phyloP scores from a whole-genome alignment of 2,888 invertebrate species.

The Ennomos erosarius region DNA sequence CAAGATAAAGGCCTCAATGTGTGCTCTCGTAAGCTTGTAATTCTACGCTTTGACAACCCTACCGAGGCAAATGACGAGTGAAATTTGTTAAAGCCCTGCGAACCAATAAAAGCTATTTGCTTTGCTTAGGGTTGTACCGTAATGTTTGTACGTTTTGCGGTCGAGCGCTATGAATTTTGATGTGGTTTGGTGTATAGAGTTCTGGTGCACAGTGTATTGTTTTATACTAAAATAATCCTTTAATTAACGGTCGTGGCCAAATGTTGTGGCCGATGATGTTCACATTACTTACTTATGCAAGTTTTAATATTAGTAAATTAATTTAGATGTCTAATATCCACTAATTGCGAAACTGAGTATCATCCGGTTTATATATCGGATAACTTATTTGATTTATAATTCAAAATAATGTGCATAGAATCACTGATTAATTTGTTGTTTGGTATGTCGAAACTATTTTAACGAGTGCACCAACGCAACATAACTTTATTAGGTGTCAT shows the following conservation, averaged over 20 bases:
- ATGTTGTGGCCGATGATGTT: constrained; percentile 7
- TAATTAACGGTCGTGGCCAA: not conserved
- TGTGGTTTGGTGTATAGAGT: constrained; percentile 10
- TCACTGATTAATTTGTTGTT: no score
- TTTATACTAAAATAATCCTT: constrained; percentile 1
- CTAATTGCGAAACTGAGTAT: constrained; percentile 8
- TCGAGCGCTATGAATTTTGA: constrained; percentile 1
- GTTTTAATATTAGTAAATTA: constrained; percentile 12
- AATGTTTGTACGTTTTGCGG: constrained; percentile 18
- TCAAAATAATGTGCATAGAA: not conserved
- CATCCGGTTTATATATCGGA: constrained; percentile 7
- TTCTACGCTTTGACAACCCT: constrained; percentile 64
- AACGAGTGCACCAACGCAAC: no score
- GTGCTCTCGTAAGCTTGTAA: constrained; percentile 56
- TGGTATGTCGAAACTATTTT: no score
- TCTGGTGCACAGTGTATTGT: not conserved
- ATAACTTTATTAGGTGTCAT: no score
- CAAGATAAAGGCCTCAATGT: constrained; percentile 71
- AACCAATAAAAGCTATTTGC: constrained; percentile 32
- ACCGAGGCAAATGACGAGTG: constrained; percentile 40
- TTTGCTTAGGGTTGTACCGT: constrained; percentile 19
- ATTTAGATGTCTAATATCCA: constrained; percentile 12
- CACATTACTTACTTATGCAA: constrained; percentile 6
- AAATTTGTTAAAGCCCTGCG: constrained; percentile 37
- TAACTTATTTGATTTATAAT: constrained; percentile 5